Base-by-base conservation (phyloP, 1,140 invertebrate genomes). In the Microplitis mediator region DNA sequence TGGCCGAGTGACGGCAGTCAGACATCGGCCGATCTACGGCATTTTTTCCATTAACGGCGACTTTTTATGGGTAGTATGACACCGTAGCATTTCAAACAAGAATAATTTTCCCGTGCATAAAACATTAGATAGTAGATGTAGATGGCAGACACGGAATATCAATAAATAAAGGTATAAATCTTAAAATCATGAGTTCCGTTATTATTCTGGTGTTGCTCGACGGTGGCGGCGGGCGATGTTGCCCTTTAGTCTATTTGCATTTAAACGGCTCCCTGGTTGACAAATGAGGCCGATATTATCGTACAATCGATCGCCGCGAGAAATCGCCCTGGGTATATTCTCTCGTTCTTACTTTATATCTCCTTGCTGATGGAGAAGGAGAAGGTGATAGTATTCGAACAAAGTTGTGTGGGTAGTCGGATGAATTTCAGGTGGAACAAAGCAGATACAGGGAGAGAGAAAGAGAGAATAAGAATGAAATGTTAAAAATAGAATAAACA, bases 241-340 rank as follows among this genome's bases (percentile, higher is more conserved):
- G 45, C 58, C 58, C 56, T 62, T 62, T 50, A 60, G 34, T 78
- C 76, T 77, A 80, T 82, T 83, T 81, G 80, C 81, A 83, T 82
- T 81, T 77, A 83, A 82, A 79, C 72, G 77, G 73, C 52, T 65
- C 65, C 71, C 58, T 66, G 58, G 78, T 74, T 81, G 81, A 83
- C 81, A 84, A 84, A 84, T 84, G 82, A 84, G 81, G 60, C 71
- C 76, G 80, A 82, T 82, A 80, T 82, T 82, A 84, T 83, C 81
- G 79, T 76, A 81, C 77, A 83, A 84, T 84, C 80, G 79, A 81
- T 81, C 75, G 78, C 54, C 50, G 64, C 60, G 60, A 67, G 65
- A 67, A 67, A 67, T 67, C 45, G 45, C 45, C 36, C 45, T 23
- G 39, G 61, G 31, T 63, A 23, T 23, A 23, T 63, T 63, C 35